A percentile compares a stretch with the other conserved stretches of the same genome.
Evolutionary conservation across 2,113 vertebrate genomes (phyloP).

Genomic region (Cyanocitta stelleri): DNA sequence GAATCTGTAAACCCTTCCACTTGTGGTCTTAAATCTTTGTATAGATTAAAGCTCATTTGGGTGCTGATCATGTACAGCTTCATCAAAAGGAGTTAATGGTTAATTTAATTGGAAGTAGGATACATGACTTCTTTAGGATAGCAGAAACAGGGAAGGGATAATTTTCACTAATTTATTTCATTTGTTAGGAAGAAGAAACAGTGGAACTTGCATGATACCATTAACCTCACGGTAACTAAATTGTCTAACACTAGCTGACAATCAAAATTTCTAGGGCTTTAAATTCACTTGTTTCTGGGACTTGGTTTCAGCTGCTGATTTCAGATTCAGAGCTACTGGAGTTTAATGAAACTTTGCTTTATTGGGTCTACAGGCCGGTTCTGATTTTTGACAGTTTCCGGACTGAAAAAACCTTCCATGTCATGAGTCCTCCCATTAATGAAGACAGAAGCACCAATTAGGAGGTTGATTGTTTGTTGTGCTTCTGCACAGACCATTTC

Average conservation of each 20-base stretch:
- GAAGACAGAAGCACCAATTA: neutral
- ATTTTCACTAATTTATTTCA: neutral
- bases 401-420: neutral
- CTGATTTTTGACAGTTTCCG: neutral
- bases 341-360: neutral
- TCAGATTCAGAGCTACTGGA: neutral
- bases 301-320: neutral
- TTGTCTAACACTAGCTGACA: neutral
- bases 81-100: neutral
- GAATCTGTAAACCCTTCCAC: neutral
- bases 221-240: neutral
- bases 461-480: neutral
- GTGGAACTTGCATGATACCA: neutral
- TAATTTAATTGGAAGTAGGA: neutral
- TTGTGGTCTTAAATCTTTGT: neutral
- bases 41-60: neutral
- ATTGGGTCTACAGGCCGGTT: neutral
- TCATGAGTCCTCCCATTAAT: neutral
- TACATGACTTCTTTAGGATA: neutral
- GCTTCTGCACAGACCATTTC: neutral
- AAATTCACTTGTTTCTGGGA: neutral
- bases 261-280: neutral
- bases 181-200: neutral
- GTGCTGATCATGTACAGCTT: neutral
- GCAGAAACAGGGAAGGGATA: neutral